Percentiles rank a stretch among this genome's conserved stretches.
phyloP scores from a whole-genome alignment of 2,113 vertebrate genomes.

The Etheostoma spectabile region DNA sequence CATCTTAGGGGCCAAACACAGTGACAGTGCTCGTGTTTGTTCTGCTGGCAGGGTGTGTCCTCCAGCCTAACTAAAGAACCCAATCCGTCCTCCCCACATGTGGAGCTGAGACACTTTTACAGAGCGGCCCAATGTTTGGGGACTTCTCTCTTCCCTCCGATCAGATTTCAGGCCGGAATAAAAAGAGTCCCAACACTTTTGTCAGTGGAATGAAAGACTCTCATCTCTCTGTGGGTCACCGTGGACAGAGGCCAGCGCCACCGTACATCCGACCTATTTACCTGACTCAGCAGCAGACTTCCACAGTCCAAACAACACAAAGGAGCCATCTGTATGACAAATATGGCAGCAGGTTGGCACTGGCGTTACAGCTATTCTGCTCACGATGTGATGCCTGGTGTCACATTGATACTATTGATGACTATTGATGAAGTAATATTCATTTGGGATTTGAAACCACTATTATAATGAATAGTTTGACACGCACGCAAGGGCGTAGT shows the following conservation, averaged over 20 bases:
- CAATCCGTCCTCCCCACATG: slow-evolving; percentile 19
- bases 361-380: background rate
- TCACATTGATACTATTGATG: background rate
- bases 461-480: background rate
- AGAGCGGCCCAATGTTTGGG: slow-evolving; percentile 66
- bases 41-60: slow-evolving; percentile 29
- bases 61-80: slow-evolving; percentile 14
- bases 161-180: slow-evolving; percentile 79
- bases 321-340: slow-evolving; percentile 38
- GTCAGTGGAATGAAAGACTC: slow-evolving; percentile 79
- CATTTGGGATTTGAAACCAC: background rate
- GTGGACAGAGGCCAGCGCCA: slow-evolving; percentile 67
- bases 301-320: slow-evolving; percentile 50
- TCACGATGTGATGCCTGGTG: background rate
- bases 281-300: slow-evolving; percentile 62
- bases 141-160: slow-evolving; percentile 71
- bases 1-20: background rate
- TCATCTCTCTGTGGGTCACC: slow-evolving; percentile 78
- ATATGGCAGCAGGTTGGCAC: slow-evolving; percentile 19
- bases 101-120: slow-evolving; percentile 37
- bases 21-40: slow-evolving; percentile 20
- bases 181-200: slow-evolving; percentile 82
- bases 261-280: slow-evolving; percentile 73
- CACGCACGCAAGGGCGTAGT: too few species aligned
- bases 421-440: background rate